Base-by-base conservation (phyloP, 2,888 invertebrate species). In the Aporophyla nigra region DNA sequence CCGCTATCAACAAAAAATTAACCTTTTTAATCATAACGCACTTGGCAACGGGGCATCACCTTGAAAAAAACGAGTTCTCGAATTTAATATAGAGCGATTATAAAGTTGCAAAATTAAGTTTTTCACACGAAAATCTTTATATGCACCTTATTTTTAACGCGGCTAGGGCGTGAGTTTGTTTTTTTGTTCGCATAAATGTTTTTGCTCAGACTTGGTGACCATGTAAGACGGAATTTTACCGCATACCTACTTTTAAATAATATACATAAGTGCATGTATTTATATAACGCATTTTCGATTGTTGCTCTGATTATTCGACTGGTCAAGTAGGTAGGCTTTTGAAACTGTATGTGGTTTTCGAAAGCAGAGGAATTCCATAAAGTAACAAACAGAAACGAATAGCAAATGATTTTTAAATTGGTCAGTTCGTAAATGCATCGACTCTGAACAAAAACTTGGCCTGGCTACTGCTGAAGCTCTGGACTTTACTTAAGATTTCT, bases 81-180 rank as follows among this genome's bases (percentile, higher is more conserved):
- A 91, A 92, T 92, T 91, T 91, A 91, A 93, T 92, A 89, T 90
- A 87, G 90, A 91, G 89, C 92, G 92, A 93, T 93, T 92, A 91
- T 87, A 88, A 78, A 79, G 86, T 83, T 80, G 71, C 88, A 85
- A 89, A 86, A 85, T 75, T 81, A 80, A 61, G 10, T 49, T 76
- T 74, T 79, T 78, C 77, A 70, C 71, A 51, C 62, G 43, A 82
- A 76, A 73, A 80, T 65, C 33, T 7, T 33, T 63, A 56, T 33
- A 67, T 72, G 63, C 51, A 77, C 88, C 82, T 87, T 89, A 87
- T 84, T 76, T 51, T 75, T 68, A 46, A 9, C 14, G 40, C 1
- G 7, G n/a, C 82, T 87, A 87, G 83, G 80, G 61, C 71, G 82
- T n/a, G 3, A 27, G 0, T 78, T 16, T 7, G 2, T 63, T 66